Conservation (phyloP, 2,888 invertebrate species). For the Morpho deidamia region DNA sequence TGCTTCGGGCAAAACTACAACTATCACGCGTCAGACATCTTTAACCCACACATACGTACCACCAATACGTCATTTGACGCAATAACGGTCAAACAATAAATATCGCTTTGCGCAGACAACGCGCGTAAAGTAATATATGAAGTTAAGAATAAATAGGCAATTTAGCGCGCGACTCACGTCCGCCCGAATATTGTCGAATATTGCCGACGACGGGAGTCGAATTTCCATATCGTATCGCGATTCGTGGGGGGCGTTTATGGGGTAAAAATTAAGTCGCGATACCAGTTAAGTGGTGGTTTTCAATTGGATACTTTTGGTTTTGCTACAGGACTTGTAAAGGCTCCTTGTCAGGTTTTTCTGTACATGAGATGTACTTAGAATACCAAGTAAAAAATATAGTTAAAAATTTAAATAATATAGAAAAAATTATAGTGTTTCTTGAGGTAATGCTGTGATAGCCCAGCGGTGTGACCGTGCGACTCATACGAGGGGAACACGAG, state of each 20-base stretch:
- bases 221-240: conserved; percentile 76
- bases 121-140: conserved; percentile 79
- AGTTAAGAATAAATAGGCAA: conserved; percentile 80
- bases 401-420: too few species aligned
- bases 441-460: too few species aligned
- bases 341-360: too few species aligned
- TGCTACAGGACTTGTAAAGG: not conserved
- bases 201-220: conserved; percentile 64
- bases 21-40: conserved; percentile 52
- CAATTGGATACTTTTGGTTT: conserved; percentile 49
- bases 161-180: conserved; percentile 74
- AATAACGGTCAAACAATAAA: conserved; percentile 78
- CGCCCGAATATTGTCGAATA: conserved; percentile 74
- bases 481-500: too few species aligned
- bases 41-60: conserved; percentile 61
- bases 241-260: conserved; percentile 75
- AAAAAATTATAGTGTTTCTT: too few species aligned
- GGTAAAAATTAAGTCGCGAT: conserved; percentile 74
- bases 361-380: too few species aligned
- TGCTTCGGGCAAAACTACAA: not conserved
- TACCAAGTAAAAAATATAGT: too few species aligned
- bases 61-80: conserved; percentile 75
- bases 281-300: conserved; percentile 55
- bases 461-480: too few species aligned
- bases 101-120: conserved; percentile 78